A percentile compares a stretch with the other conserved stretches of the same genome.
Evolutionary conservation across 2,797 vertebrate genomes (phyloP).

Genomic region (Forpus xanthops): DNA sequence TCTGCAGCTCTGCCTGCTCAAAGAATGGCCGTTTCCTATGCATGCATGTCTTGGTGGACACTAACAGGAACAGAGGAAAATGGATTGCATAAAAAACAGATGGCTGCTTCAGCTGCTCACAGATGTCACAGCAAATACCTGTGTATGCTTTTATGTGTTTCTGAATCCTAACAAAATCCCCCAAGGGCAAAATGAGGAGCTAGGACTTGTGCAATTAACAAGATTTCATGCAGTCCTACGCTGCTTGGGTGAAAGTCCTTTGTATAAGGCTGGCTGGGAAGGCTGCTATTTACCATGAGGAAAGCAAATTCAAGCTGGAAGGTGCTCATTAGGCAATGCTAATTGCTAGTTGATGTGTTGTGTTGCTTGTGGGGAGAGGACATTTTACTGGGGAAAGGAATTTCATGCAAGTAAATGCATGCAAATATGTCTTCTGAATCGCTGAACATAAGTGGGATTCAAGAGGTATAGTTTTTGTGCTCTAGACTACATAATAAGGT

Average conservation of each 20-base stretch:
- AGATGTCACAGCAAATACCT: background rate
- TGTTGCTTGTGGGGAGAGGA: background rate
- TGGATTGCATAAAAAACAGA: background rate
- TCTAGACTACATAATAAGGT: background rate
- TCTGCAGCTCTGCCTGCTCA: background rate
- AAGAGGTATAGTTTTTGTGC: background rate
- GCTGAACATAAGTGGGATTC: background rate
- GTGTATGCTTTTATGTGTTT: background rate
- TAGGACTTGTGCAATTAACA: background rate
- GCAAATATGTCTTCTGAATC: background rate
- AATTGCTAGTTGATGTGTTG: background rate
- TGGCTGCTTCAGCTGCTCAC: background rate
- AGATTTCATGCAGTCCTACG: background rate
- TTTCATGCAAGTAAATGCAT: background rate
- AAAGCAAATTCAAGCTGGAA: background rate
- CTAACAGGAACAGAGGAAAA: background rate
- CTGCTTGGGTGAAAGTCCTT: background rate
- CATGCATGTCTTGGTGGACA: rapidly evolving
- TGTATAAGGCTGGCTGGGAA: background rate
- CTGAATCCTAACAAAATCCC: background rate
- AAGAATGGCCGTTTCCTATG: rapidly evolving
- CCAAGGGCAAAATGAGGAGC: background rate
- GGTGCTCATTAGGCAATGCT: background rate
- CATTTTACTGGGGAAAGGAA: background rate
- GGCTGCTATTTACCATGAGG: background rate